Evolutionary conservation across 2,888 invertebrate species (phyloP).

Genomic region (Lasioglossum pauxillum): DNA sequence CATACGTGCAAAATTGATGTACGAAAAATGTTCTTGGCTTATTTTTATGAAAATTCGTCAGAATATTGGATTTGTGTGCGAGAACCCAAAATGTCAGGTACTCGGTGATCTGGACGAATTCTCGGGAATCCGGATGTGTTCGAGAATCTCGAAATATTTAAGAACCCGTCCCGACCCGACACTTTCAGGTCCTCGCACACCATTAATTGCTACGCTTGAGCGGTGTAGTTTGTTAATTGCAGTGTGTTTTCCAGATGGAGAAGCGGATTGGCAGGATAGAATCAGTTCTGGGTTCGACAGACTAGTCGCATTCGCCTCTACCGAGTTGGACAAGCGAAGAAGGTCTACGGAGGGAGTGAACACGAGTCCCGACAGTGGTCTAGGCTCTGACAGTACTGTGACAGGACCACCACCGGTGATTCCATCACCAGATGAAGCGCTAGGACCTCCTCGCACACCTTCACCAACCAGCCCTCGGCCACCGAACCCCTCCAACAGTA

Average conservation of each 20-base stretch:
- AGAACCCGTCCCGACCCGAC: neutral
- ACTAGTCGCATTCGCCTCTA: constrained; percentile 96
- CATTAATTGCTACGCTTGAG: neutral
- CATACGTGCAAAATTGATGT: neutral
- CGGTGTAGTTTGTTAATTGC: constrained; percentile 24
- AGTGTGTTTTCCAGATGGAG: constrained; percentile 87
- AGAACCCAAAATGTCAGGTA: neutral
- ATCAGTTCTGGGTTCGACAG: constrained; percentile 97
- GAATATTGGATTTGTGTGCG: constrained; percentile 2
- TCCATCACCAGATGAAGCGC: constrained; percentile 84
- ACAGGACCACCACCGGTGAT: constrained; percentile 80
- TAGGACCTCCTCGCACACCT: constrained; percentile 86
- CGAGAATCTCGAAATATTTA: neutral
- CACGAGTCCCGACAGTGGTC: constrained; percentile 94
- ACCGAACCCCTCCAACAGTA: constrained; percentile 84
- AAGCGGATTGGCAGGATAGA: constrained; percentile 96
- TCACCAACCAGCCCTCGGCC: constrained; percentile 86
- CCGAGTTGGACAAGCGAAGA: constrained; percentile 94
- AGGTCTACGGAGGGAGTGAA: constrained; percentile 93
- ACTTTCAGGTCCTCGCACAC: neutral
- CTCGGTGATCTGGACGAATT: neutral
- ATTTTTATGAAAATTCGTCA: constrained; percentile 82
- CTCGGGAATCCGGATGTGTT: neutral
- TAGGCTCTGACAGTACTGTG: constrained; percentile 87
- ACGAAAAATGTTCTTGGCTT: constrained; percentile 76